These are phyloP conservation scores for Staurois parvus DNA, from an alignment of 2,797 vertebrate species.

Conservation along the genomic window DNA sequence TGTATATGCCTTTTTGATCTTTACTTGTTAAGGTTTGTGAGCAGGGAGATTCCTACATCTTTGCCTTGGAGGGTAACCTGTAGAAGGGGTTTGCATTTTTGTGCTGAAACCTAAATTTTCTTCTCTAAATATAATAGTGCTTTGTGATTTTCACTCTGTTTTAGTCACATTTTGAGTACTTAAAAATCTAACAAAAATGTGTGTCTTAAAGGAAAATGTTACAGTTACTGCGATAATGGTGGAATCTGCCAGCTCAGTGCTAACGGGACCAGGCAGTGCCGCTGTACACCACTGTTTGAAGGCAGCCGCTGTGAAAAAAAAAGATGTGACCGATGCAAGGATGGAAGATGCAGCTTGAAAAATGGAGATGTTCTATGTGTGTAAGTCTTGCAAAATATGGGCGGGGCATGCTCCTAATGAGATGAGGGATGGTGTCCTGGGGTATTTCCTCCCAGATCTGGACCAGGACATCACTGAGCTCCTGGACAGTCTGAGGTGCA, in stretches of 20 bases:
- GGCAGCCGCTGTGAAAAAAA: slow-evolving; percentile 85
- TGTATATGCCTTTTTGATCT: too few relatives aligned
- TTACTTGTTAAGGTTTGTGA: too few relatives aligned
- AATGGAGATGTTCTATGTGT: slow-evolving; percentile 87
- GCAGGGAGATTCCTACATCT: too few relatives aligned
- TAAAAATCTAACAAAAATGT: background rate
- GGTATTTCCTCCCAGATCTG: too few relatives aligned
- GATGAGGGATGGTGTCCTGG: too few relatives aligned
- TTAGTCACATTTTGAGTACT: background rate
- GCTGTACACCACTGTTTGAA: slow-evolving; percentile 82
- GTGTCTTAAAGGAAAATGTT: slow-evolving; percentile 82
- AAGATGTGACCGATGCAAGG: slow-evolving; percentile 86
- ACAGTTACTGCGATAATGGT: slow-evolving; percentile 83
- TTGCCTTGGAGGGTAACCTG: too few relatives aligned
- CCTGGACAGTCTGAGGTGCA: too few relatives aligned
- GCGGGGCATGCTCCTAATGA: too few relatives aligned
- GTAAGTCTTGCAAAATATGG: slow-evolving; percentile 71
- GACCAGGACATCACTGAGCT: too few relatives aligned
- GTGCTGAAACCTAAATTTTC: too few relatives aligned
- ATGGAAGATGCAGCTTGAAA: slow-evolving; percentile 82
- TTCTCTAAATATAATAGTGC: too few relatives aligned
- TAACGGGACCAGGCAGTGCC: slow-evolving; percentile 81
- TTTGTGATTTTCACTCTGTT: background rate
- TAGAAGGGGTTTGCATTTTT: too few relatives aligned
- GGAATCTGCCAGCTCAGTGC: slow-evolving; percentile 85